Percentiles rank a stretch among this genome's conserved stretches.
These are phyloP conservation scores for Ceriagrion tenellum DNA, from an alignment of 2,888 invertebrate species.

Conservation along the genomic window DNA sequence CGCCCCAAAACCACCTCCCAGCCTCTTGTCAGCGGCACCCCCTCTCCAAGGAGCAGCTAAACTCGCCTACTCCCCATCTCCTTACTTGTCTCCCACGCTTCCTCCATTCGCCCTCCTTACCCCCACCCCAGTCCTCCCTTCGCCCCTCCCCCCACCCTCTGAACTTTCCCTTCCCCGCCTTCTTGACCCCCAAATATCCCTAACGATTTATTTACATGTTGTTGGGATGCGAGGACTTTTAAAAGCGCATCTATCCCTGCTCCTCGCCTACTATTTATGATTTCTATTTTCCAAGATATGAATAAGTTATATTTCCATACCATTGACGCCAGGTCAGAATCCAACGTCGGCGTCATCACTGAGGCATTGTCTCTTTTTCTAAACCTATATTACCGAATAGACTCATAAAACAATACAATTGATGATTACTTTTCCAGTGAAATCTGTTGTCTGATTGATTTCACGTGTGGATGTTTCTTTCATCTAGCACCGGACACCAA, in stretches of 20 bases:
- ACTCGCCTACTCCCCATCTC: not conserved
- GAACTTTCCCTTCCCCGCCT: not conserved
- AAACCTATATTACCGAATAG: not conserved
- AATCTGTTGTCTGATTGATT: no score
- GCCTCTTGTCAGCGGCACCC: not conserved
- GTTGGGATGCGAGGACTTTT: not conserved
- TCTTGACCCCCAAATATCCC: constrained; percentile 3
- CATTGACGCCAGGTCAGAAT: no score
- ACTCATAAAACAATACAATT: no score
- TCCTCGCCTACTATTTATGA: not conserved
- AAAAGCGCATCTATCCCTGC: not conserved
- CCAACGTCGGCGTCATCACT: no score
- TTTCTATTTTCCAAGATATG: no score
- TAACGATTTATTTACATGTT: not conserved
- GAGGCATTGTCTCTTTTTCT: no score
- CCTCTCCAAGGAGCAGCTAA: not conserved
- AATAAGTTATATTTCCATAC: no score
- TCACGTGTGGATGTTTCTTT: no score
- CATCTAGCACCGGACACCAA: no score
- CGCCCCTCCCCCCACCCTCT: not conserved
- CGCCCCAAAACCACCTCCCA: not conserved
- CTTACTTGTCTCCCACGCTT: not conserved
- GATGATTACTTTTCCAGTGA: no score
- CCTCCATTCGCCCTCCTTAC: not conserved
- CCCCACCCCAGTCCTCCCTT: not conserved